Conservation (phyloP, 2,797 vertebrate genomes). For the Semaprochilodus insignis region DNA sequence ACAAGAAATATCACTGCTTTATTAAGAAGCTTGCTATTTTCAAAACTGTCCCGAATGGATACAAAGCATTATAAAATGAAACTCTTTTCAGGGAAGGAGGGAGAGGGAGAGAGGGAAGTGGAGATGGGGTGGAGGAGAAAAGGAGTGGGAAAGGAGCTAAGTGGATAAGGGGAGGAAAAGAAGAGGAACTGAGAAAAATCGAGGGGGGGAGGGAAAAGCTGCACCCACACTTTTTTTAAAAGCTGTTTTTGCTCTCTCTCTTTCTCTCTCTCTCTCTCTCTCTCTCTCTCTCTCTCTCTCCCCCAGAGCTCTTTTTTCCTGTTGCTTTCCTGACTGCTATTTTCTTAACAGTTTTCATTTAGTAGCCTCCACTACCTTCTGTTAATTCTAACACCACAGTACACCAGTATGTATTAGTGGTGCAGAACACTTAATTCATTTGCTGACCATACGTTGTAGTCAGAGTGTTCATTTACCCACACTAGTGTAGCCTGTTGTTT, state of each 20-base stretch:
- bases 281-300: neutral
- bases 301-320: neutral
- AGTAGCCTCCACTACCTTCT: neutral
- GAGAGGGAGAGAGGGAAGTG: slow-evolving; percentile 41
- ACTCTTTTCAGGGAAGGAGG: slow-evolving; percentile 13
- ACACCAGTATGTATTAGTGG: too few species aligned
- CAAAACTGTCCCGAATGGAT: too few species aligned
- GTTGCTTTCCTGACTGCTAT: neutral
- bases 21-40: too few species aligned
- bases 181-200: slow-evolving; percentile 13
- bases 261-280: neutral
- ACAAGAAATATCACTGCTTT: too few species aligned
- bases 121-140: slow-evolving; percentile 48
- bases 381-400: neutral
- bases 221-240: neutral
- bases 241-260: neutral
- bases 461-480: too few species aligned
- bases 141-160: slow-evolving; percentile 25
- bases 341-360: too few species aligned
- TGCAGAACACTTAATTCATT: too few species aligned
- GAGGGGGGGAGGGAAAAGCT: neutral
- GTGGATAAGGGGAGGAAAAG: slow-evolving; percentile 44
- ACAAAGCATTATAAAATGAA: too few species aligned
- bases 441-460: too few species aligned
- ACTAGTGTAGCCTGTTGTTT: too few species aligned